Conservation (phyloP, 1,140 invertebrate species). For the Drosophila neocordata region DNA sequence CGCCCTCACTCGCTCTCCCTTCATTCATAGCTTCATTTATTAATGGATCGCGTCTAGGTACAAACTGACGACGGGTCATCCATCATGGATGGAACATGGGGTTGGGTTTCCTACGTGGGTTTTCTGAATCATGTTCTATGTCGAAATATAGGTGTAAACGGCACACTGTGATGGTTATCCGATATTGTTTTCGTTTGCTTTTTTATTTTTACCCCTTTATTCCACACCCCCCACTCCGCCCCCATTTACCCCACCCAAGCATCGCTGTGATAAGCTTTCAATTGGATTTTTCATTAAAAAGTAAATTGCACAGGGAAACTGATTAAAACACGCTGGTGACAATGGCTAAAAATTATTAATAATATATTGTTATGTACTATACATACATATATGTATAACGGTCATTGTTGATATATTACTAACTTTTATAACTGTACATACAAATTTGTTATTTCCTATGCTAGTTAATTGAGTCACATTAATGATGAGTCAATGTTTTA, state of each 20-base stretch:
- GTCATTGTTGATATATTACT: not conserved
- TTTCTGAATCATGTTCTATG: not conserved
- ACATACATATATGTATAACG: not conserved
- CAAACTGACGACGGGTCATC: not conserved
- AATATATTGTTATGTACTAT: not conserved
- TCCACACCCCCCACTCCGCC: too few relatives aligned
- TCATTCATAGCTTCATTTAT: slow-evolving; percentile 1
- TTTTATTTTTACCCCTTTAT: slow-evolving; percentile 2
- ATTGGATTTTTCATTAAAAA: slow-evolving; percentile 9
- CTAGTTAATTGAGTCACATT: slow-evolving; percentile 2
- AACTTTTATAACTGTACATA: not conserved
- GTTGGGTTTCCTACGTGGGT: not conserved
- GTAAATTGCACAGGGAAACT: not conserved
- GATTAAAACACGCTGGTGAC: slow-evolving; percentile 6
- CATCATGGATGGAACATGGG: not conserved
- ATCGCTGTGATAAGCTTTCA: not conserved
- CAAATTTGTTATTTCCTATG: not conserved
- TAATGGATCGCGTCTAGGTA: not conserved
- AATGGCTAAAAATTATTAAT: slow-evolving; percentile 7
- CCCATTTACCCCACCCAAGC: not conserved
- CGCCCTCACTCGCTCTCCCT: not conserved
- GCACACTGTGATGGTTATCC: not conserved
- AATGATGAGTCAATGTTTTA: slow-evolving; percentile 9
- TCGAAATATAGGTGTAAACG: slow-evolving; percentile 1
- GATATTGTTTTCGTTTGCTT: not conserved